Evolutionary conservation across 2,797 vertebrate genomes (phyloP), one percentile per base, ranked within the genome.

Genomic region (Brachymystax lenok): DNA sequence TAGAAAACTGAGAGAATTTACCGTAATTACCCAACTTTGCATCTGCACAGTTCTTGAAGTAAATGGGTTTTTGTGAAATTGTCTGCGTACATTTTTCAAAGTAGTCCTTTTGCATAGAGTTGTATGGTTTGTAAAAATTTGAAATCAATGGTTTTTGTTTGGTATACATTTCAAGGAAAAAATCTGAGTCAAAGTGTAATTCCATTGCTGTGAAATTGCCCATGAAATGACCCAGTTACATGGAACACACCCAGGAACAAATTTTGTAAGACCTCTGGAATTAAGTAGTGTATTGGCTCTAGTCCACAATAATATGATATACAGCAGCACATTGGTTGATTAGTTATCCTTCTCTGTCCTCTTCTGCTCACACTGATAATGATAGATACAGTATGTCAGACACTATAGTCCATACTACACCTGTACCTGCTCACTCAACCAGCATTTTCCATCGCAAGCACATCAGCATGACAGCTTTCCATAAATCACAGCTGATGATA

Each of bases 391-490:
- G 19, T 21, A 59, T 59, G 56, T 59, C 56, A 59, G 5, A 19
- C 19, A 19, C n/a, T 8, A 16, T n/a, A n/a, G 56, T n/a, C 56
- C 56, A 46, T 46, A 46, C 10, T 46, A 46, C 40, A 67, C 79
- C 66, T 74, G 51, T 64, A 28, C 35, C 24, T 67, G 59, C 77
- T 82, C 81, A 79, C 85, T 77, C 69, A 17, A 30, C 51, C 64
- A 17, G 59, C 1, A 5, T 77, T 35, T 73, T 28, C 28, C 24
- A 73, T 54, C 14, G n/a, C 74, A 76, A 73, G 70, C 78, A 78
- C 78, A 83, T 82, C 81, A 87, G 80, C 73, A 77, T 63, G 66
- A 82, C 73, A 82, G 79, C 82, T 85, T 80, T 80, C 80, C 74
- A 77, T 82, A 81, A 81, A 84, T 85, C 80, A 82, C 81, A 79